Evolutionary conservation across 2,888 invertebrate species (phyloP).

Genomic region (Sceliomorpha sp.): DNA sequence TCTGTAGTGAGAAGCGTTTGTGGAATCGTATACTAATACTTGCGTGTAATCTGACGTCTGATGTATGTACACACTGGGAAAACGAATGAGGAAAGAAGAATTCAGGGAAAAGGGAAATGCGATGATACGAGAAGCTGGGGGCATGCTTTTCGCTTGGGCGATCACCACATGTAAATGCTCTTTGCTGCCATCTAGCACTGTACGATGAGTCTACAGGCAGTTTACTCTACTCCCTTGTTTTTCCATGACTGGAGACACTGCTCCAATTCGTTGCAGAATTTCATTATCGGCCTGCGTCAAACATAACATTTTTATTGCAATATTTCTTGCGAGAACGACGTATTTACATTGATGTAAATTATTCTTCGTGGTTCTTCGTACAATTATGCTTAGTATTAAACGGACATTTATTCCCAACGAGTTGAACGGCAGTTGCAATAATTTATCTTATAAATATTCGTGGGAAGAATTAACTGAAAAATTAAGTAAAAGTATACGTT

Average conservation of each 20-base stretch:
- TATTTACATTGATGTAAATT: too few species aligned
- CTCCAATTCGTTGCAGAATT: slow-evolving; percentile 40
- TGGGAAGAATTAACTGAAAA: too few species aligned
- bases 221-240: slow-evolving; percentile 56
- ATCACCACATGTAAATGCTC: slow-evolving; percentile 79
- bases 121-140: slow-evolving; percentile 58
- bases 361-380: too few species aligned
- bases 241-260: slow-evolving; percentile 56
- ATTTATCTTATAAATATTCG: too few species aligned
- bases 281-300: slow-evolving; percentile 57
- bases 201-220: slow-evolving; percentile 47
- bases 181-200: slow-evolving; percentile 48
- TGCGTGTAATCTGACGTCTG: slow-evolving; percentile 38
- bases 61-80: slow-evolving; percentile 27
- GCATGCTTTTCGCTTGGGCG: slow-evolving; percentile 70
- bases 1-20: slow-evolving; percentile 18
- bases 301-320: slow-evolving; percentile 29
- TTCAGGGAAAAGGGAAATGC: slow-evolving; percentile 62
- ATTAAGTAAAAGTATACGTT: too few species aligned
- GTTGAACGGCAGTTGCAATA: too few species aligned
- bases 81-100: slow-evolving; percentile 56
- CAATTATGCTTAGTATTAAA: too few species aligned
- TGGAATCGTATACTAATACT: slow-evolving; percentile 17
- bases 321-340: slow-evolving; percentile 20
- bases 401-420: too few species aligned